Base-by-base conservation (phyloP, 2,888 invertebrate species). In the Dioctria linearis region DNA sequence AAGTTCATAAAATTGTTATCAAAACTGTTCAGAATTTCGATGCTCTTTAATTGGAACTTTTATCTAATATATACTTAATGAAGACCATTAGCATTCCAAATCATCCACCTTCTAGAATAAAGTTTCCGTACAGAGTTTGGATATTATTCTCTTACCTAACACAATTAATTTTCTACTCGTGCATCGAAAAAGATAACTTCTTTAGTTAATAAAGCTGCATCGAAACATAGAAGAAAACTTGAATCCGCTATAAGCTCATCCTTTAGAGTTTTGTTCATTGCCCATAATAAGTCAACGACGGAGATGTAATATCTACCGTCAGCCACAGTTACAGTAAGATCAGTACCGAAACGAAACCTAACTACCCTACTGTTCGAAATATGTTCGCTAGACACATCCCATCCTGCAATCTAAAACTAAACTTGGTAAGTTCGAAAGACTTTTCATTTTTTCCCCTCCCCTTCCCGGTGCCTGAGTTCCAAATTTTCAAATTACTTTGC, bases 401-500 rank as follows among this genome's bases (percentile, higher is more conserved):
- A 69, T 25, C 42, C 46, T 69, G 25, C 11, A 37, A 43, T 46
- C 49, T 49, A 49, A 49, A 69, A 69, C 43, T 69, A 25, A 25
- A 25, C 25, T 25, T 69, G 49, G 43, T 46, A 69, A 69, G 43
- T 49, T 46, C 69, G 49, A 69, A 46, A 69, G 43, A 46, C 46
- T 37, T 37, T 42, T 69, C 46, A 69, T 69, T 69, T 69, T 69
- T 69, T 25, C 25, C 25, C 25, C 25, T 25, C 25, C 25, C 25
- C 25, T 25, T 25, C 2, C 69, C 37, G 46, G 42, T 69, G 69
- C 69, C 49, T 65, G 46, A 69, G 69, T 69, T 69, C 49, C n/a
- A 67, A 69, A 69, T 69, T 69, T 69, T 49, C 69, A 69, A 69
- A 69, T 69, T 69, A 69, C 69, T 69, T 69, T 49, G 49, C 69